Percentiles rank a stretch among this genome's conserved stretches.
These are phyloP conservation scores for Carapus acus DNA, from an alignment of 2,797 vertebrate species.

Conservation along the genomic window DNA sequence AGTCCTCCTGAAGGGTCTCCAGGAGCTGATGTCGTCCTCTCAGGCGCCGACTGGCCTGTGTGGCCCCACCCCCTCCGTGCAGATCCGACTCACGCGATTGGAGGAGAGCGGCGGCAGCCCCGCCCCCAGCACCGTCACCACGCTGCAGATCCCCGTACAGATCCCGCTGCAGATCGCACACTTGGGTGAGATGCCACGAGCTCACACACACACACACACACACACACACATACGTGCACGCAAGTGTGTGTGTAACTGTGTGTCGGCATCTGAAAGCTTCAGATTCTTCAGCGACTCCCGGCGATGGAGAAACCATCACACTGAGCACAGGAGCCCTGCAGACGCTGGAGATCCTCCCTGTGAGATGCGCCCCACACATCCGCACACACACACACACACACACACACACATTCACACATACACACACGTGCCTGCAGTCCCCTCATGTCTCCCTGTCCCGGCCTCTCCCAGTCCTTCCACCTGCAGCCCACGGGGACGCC, in stretches of 20 bases:
- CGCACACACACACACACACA: slow-evolving; percentile 36
- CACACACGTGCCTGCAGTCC: no score
- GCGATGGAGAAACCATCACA: slow-evolving; percentile 88
- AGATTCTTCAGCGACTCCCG: slow-evolving; percentile 70
- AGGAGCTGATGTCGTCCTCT: slow-evolving; percentile 85
- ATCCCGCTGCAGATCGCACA: slow-evolving; percentile 98
- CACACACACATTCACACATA: neutral
- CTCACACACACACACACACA: no score
- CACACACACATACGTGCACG: no score
- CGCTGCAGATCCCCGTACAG: slow-evolving; percentile 94
- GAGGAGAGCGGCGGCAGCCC: slow-evolving; percentile 75
- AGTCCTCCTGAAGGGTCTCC: slow-evolving; percentile 95
- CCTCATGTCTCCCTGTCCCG: neutral
- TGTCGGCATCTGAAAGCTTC: slow-evolving; percentile 53
- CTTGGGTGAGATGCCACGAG: slow-evolving; percentile 92
- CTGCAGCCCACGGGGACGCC: slow-evolving; percentile 94
- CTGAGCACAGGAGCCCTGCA: slow-evolving; percentile 90
- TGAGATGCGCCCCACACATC: no score
- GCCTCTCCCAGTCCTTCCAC: slow-evolving; percentile 85
- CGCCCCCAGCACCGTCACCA: slow-evolving; percentile 77
- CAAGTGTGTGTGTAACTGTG: no score
- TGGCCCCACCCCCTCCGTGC: slow-evolving; percentile 72
- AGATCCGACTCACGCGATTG: slow-evolving; percentile 85
- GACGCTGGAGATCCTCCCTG: slow-evolving; percentile 96
- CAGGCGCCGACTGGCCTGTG: slow-evolving; percentile 59